These are phyloP conservation scores for Ceratotherium simum DNA, from an alignment of 2,113 vertebrate genomes.

Conservation along the genomic window DNA sequence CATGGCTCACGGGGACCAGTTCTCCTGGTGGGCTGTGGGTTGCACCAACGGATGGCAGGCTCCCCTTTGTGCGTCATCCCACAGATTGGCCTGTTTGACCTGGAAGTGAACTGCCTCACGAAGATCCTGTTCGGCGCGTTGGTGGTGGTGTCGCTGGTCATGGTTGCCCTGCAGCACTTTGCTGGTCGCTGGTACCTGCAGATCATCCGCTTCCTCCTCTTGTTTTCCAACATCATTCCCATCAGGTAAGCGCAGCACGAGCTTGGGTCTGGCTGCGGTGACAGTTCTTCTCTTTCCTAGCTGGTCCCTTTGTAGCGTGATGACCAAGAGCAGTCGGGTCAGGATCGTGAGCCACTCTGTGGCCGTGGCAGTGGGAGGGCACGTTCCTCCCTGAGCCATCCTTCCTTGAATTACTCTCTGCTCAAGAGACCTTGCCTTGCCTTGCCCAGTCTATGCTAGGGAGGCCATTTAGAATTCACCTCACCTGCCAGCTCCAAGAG, in stretches of 20 bases:
- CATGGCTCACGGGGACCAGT: rapidly evolving
- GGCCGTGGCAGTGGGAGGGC: background rate
- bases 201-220: conserved; percentile 96
- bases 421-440: background rate
- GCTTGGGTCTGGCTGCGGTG: rapidly evolving
- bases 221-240: conserved; percentile 98
- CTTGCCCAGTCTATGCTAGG: background rate
- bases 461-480: background rate
- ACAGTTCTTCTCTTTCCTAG: rapidly evolving
- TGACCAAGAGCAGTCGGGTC: rapidly evolving
- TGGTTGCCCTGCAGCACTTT: conserved; percentile 98
- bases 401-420: background rate
- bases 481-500: background rate
- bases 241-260: conserved; percentile 89
- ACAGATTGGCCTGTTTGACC: conserved; percentile 97
- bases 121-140: conserved; percentile 97
- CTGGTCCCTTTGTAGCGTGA: background rate
- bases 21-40: rapidly evolving
- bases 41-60: rapidly evolving
- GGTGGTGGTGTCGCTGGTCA: conserved; percentile 96
- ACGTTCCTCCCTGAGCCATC: rapidly evolving
- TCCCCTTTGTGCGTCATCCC: rapidly evolving
- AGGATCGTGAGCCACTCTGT: rapidly evolving
- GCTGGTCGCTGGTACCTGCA: conserved; percentile 98
- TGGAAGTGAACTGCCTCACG: conserved; percentile 98